Conservation (phyloP, 2,113 vertebrate genomes). For the Sander lucioperca region DNA sequence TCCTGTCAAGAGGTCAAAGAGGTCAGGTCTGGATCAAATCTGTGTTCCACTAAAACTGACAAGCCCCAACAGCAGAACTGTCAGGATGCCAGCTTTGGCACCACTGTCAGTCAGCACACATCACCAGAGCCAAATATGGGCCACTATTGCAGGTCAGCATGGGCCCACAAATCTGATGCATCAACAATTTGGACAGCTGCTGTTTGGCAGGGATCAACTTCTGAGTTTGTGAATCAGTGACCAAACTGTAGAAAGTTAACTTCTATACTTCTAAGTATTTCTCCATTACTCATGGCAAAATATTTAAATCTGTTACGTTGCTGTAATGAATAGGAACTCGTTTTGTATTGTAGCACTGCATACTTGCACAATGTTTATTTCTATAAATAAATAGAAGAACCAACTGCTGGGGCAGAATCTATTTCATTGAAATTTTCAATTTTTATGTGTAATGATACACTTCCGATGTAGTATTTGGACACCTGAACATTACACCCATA, state of each 20-base stretch:
- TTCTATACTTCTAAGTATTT: neutral
- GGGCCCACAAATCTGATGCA: constrained; percentile 40
- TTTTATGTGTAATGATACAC: neutral
- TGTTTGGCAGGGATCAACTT: constrained; percentile 40
- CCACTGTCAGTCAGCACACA: constrained; percentile 69
- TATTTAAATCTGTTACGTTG: neutral
- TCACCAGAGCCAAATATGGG: constrained; percentile 64
- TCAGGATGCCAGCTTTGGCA: constrained; percentile 68
- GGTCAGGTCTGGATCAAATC: constrained; percentile 76
- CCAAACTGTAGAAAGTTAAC: constrained; percentile 30
- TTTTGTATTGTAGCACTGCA: neutral
- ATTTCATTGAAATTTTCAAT: neutral
- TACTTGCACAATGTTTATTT: neutral
- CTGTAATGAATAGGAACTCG: neutral
- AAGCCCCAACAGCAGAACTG: constrained; percentile 74
- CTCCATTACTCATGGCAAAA: neutral
- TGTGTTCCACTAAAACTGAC: constrained; percentile 74
- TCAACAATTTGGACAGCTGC: constrained; percentile 57
- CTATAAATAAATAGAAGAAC: neutral
- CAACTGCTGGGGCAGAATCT: neutral
- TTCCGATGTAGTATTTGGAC: neutral
- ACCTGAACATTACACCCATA: neutral
- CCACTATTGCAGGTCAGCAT: constrained; percentile 54
- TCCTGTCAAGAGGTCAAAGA: constrained; percentile 75
- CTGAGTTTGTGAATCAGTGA: constrained; percentile 24